Percentiles rank a stretch among this genome's conserved stretches.
Evolutionary conservation across 1,140 invertebrate genomes (phyloP).

Genomic region (Diorhabda elongata): DNA sequence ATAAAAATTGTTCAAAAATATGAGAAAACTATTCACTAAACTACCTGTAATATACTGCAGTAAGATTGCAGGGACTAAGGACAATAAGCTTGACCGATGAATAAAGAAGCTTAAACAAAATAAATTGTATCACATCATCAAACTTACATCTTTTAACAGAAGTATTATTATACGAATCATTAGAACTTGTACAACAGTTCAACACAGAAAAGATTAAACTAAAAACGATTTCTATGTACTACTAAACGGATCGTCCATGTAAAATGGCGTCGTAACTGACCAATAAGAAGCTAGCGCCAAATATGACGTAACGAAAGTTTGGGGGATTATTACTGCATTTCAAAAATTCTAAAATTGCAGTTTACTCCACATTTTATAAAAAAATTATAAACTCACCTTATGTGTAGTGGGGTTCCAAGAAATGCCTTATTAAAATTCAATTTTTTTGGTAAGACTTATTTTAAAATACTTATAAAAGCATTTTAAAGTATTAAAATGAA

Average conservation of each 20-base stretch:
- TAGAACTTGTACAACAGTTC: conserved; percentile 8
- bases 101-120: conserved; percentile 5
- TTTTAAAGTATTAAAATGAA: conserved; percentile 21
- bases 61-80: conserved; percentile 10
- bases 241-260: conserved; percentile 18
- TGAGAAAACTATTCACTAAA: background rate
- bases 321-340: background rate
- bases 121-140: background rate
- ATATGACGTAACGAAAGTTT: conserved; percentile 15
- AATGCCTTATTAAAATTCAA: conserved; percentile 1
- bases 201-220: conserved; percentile 20
- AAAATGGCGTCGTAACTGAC: conserved; percentile 17
- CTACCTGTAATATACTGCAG: conserved; percentile 10
- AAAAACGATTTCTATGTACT: conserved; percentile 14
- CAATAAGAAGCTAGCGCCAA: conserved; percentile 20
- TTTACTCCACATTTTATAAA: background rate
- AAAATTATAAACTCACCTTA: conserved; percentile 16
- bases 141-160: conserved; percentile 12
- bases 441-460: background rate
- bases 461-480: conserved; percentile 22
- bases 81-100: conserved; percentile 9
- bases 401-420: conserved; percentile 1
- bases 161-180: conserved; percentile 6
- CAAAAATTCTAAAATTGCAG: background rate
- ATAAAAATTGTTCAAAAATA: background rate